Percentiles rank a stretch among this genome's conserved stretches.
phyloP scores from a whole-genome alignment of 2,797 vertebrate genomes.

The Oryzias dopingdopingensis region DNA sequence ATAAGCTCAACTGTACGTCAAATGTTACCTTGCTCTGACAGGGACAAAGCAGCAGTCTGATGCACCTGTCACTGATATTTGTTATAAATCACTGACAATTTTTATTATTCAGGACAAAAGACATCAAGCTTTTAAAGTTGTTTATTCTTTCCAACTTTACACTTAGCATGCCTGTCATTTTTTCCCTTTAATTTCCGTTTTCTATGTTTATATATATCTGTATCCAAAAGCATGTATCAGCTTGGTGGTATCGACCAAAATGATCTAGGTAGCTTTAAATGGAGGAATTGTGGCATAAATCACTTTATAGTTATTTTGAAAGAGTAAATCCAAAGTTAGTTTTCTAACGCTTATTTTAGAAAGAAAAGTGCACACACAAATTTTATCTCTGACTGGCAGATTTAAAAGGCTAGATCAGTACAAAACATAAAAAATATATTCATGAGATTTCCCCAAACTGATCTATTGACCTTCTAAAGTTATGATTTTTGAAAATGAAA shows the following conservation, averaged over 20 bases:
- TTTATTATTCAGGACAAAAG: constrained; percentile 77
- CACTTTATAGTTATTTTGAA: constrained; percentile 41
- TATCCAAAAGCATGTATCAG: constrained; percentile 5
- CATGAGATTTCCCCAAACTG: not conserved
- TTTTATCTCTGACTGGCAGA: constrained; percentile 24
- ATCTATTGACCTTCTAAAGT: not conserved
- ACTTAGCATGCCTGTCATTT: constrained; percentile 41
- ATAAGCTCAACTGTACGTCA: constrained; percentile 89
- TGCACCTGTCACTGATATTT: constrained; percentile 82
- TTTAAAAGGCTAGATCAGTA: constrained; percentile 12
- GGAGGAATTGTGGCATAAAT: constrained; percentile 27
- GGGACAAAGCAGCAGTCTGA: constrained; percentile 84
- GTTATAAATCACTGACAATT: constrained; percentile 94
- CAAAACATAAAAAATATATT: constrained; percentile 13
- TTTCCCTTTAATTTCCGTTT: constrained; percentile 21
- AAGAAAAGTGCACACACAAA: constrained; percentile 1
- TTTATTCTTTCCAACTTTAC: constrained; percentile 76
- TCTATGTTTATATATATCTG: not conserved
- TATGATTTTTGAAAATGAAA: constrained; percentile 5
- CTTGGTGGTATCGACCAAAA: constrained; percentile 5
- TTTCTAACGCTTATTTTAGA: constrained; percentile 3
- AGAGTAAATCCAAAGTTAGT: constrained; percentile 36
- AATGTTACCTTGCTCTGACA: constrained; percentile 82
- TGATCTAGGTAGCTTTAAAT: constrained; percentile 25
- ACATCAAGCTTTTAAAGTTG: constrained; percentile 73